Conservation (phyloP, 2,888 invertebrate genomes). For the Cerastoderma edule region DNA sequence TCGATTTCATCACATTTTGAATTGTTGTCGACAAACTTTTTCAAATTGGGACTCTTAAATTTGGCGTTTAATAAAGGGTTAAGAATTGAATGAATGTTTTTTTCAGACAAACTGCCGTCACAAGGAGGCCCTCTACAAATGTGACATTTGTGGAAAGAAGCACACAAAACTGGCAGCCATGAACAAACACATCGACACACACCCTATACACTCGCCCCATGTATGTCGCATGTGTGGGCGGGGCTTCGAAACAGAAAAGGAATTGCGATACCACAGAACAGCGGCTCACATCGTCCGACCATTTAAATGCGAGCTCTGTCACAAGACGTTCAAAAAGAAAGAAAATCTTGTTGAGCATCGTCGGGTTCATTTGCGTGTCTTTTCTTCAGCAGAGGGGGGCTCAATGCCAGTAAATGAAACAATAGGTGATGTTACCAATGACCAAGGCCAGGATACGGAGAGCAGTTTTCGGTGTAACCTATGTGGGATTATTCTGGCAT, state of each 20-base stretch:
- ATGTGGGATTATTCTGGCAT: conserved; percentile 49
- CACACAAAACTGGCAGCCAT: conserved; percentile 56
- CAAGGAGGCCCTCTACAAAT: conserved; percentile 58
- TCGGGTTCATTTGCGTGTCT: conserved; percentile 50
- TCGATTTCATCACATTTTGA: too few species aligned
- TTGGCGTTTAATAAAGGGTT: too few species aligned
- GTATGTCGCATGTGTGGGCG: conserved; percentile 62
- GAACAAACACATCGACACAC: conserved; percentile 61
- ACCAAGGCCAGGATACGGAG: conserved; percentile 19
- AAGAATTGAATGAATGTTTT: too few species aligned
- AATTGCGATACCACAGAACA: conserved; percentile 49
- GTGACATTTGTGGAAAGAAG: conserved; percentile 56
- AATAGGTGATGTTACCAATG: background rate
- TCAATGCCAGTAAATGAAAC: background rate
- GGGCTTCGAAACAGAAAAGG: conserved; percentile 55
- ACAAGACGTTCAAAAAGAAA: conserved; percentile 57
- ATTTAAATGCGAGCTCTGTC: conserved; percentile 58
- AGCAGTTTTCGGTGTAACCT: conserved; percentile 44
- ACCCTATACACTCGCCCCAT: conserved; percentile 58
- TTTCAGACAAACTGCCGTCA: conserved; percentile 56
- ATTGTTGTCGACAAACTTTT: too few species aligned
- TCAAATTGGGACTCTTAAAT: too few species aligned
- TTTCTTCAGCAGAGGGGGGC: background rate
- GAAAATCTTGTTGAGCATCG: conserved; percentile 58
- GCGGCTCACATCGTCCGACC: conserved; percentile 60